Base-by-base conservation (phyloP, 2,888 invertebrate genomes). In the Drosophila gaucha region DNA sequence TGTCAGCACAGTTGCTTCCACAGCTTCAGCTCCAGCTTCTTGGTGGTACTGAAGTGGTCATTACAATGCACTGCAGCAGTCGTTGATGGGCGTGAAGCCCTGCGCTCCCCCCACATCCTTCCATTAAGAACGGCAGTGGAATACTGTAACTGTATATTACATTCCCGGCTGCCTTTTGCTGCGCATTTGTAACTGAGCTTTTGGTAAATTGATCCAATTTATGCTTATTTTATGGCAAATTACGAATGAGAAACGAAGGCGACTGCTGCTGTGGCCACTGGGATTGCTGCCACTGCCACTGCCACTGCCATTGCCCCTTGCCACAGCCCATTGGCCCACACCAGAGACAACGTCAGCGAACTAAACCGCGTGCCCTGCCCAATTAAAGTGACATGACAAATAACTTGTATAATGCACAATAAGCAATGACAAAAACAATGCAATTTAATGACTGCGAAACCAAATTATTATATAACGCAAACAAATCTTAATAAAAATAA, bases 161-260 rank as follows among this genome's bases (percentile, higher is more conserved):
- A 54, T 47, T 57, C 57, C 57, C 47, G 43, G 33, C 74, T 65
- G 66, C 58, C 62, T 64, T 73, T 74, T 74, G 49, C 64, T 68
- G 57, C 63, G 71, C 80, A 77, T 77, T 80, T 80, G 82, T 73
- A 73, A 82, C 69, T 49, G 78, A 86, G 75, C 84, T 75, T 77
- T 83, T 83, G 59, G 80, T 86, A 89, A 89, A 89, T 89, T 90
- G 89, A 90, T 89, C 89, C 90, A 89, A 90, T 90, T 89, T 89
- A 87, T 88, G 88, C 88, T 90, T 89, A 86, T 89, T 84, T 87
- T 84, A 86, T 88, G 85, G 88, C 82, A 89, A 89, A 90, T 90
- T 90, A 82, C 78, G 70, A 86, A 71, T 74, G 83, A 88, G 83
- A 79, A 80, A 77, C 76, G 72, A 79, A 73, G 69, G 22, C 74